Conservation (phyloP, 2,113 vertebrate species). For the Macrotus californicus region DNA sequence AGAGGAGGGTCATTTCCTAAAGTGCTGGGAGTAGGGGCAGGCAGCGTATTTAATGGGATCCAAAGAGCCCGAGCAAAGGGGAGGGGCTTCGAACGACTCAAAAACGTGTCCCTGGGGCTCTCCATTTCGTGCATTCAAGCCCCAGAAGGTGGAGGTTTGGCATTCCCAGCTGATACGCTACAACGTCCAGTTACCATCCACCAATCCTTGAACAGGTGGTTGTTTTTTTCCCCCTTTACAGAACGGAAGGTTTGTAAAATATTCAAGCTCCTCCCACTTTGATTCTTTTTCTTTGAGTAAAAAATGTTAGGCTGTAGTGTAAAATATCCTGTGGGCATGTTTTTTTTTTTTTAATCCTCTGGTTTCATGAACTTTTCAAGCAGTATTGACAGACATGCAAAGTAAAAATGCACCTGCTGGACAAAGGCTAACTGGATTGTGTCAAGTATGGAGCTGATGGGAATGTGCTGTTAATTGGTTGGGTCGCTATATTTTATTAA, state of each 20-base stretch:
- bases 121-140: background rate
- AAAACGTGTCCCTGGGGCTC: background rate
- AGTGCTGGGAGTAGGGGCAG: background rate
- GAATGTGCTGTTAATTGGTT: background rate
- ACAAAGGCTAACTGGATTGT: background rate
- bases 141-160: background rate
- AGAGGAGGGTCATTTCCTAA: background rate
- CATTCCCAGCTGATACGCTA: background rate
- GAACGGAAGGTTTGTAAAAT: background rate
- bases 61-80: background rate
- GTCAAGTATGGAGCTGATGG: background rate
- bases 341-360: background rate
- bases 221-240: background rate
- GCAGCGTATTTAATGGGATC: background rate
- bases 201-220: background rate
- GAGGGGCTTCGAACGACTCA: background rate
- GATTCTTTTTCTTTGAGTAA: background rate
- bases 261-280: background rate
- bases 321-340: background rate
- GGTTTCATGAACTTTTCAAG: background rate
- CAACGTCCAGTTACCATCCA: background rate
- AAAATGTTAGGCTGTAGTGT: background rate
- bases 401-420: background rate
- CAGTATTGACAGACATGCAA: background rate
- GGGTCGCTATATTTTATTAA: background rate